Evolutionary conservation across 2,113 vertebrate genomes (phyloP), one percentile per base, ranked within the genome.

Genomic region (Callocephalon fimbriatum): DNA sequence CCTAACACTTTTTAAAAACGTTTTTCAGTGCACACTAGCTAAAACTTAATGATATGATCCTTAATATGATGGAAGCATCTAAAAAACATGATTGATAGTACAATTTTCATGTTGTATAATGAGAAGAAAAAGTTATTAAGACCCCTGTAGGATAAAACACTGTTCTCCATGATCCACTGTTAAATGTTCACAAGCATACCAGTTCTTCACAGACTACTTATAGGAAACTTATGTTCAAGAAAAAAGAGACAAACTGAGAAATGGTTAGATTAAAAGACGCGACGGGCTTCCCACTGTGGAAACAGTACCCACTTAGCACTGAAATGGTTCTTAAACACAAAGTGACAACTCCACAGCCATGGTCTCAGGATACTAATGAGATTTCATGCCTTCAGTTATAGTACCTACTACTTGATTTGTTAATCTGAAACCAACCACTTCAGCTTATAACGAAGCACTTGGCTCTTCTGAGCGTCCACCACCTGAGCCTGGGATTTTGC

Each of bases 41-140:
- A 21, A 86, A 83, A 40, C 6, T 47, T 76, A 61, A 65, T 44
- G 0, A 54, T 38, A 42, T 31, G 26, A 32, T 16, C 23, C 1
- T 7, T 44, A 76, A 56, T 51, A 17, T 15, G 17, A 76, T 3
- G 3, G 31, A 48, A 93, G 51, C 8, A 62, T 21, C 12, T 62
- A 48, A 70, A 89, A 71, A 25, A 26, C 7, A 23, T 17, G 26
- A 42, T 26, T 17, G 26, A 42, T 26, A 38, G 2, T 29, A n/a
- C 44, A 15, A 65, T 68, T 72, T 59, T 40, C 50, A 44, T 47
- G 20, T 42, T 80, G 25, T 51, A n/a, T 18, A 73, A 32, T 35
- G 6, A 10, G 1, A 27, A 65, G 17, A 74, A 65, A 17, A 3
- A 1, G 35, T 26, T 0, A 80, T 32, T 0, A 80, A 38, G 4